Evolutionary conservation across 2,113 vertebrate species (phyloP).

Genomic region (Neoarius graeffei): DNA sequence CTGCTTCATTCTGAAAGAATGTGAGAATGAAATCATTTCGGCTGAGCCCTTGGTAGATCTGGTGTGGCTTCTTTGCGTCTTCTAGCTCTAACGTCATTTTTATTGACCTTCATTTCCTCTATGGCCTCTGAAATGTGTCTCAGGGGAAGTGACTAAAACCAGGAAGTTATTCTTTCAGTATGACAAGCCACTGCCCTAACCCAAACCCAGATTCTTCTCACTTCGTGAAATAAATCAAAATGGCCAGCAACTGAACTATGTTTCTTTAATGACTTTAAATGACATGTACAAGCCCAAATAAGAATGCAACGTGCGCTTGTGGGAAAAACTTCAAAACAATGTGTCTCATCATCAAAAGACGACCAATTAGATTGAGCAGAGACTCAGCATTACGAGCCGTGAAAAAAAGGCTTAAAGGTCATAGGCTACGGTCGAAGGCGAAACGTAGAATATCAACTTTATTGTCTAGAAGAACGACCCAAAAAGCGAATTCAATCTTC

Average conservation of each 20-base stretch:
- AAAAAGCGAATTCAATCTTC: too few species aligned
- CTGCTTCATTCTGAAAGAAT: conserved; percentile 26
- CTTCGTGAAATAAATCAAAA: conserved; percentile 32
- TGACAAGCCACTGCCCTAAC: conserved; percentile 22
- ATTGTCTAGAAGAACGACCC: too few species aligned
- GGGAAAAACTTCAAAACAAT: conserved; percentile 13
- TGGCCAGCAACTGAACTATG: background rate
- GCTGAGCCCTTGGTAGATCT: background rate
- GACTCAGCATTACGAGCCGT: background rate
- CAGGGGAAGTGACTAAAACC: conserved; percentile 35
- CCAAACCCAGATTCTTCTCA: conserved; percentile 32
- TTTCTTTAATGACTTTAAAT: background rate
- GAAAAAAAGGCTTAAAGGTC: background rate
- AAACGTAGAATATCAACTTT: too few species aligned
- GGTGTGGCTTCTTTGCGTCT: background rate
- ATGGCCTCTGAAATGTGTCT: background rate
- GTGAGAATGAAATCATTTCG: conserved; percentile 35
- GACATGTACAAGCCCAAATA: background rate
- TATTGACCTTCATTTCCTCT: conserved; percentile 35
- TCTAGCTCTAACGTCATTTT: background rate
- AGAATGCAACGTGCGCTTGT: background rate
- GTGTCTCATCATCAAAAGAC: background rate
- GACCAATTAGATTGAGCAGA: background rate
- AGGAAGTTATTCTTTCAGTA: conserved; percentile 47
- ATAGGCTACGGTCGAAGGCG: too few species aligned